Evolutionary conservation across 2,797 vertebrate species (phyloP).

Genomic region (Lutjanus campechanus): DNA sequence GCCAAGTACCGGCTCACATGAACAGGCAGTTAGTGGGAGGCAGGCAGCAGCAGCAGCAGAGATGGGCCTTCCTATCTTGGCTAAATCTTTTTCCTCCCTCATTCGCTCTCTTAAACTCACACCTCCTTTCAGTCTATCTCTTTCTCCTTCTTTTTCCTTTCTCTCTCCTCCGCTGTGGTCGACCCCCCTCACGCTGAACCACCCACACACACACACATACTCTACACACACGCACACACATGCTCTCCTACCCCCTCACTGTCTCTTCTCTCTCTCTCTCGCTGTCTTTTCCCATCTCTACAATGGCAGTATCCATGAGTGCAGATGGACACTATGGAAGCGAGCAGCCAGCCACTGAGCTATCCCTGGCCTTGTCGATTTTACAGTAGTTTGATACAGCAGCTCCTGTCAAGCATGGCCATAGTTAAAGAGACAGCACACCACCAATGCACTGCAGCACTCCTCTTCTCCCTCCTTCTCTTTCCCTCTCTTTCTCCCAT

Average conservation of each 20-base stretch:
- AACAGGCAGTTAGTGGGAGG: conserved; percentile 80
- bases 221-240: conserved; percentile 22
- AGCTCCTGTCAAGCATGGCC: conserved; percentile 75
- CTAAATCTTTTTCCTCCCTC: conserved; percentile 63
- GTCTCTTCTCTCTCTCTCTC: conserved; percentile 6
- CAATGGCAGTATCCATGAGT: conserved; percentile 48
- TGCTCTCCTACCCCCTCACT: conserved; percentile 48
- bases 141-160: conserved; percentile 41
- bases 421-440: conserved; percentile 80
- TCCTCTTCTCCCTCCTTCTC: conserved; percentile 53
- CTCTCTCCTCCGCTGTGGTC: conserved; percentile 52
- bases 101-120: conserved; percentile 69
- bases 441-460: conserved; percentile 77
- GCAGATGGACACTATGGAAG: conserved; percentile 72
- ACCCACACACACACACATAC: conserved; percentile 42
- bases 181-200: conserved; percentile 49
- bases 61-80: conserved; percentile 73
- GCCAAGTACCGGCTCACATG: conserved; percentile 76
- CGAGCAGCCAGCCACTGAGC: conserved; percentile 58
- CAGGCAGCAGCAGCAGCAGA: conserved; percentile 69
- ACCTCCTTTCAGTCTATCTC: conserved; percentile 59
- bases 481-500: conserved; percentile 67
- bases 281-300: conserved; percentile 26
- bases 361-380: conserved; percentile 68
- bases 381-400: conserved; percentile 81